These are phyloP conservation scores for Iphiclides podalirius DNA, from an alignment of 2,888 invertebrate genomes.

Conservation along the genomic window DNA sequence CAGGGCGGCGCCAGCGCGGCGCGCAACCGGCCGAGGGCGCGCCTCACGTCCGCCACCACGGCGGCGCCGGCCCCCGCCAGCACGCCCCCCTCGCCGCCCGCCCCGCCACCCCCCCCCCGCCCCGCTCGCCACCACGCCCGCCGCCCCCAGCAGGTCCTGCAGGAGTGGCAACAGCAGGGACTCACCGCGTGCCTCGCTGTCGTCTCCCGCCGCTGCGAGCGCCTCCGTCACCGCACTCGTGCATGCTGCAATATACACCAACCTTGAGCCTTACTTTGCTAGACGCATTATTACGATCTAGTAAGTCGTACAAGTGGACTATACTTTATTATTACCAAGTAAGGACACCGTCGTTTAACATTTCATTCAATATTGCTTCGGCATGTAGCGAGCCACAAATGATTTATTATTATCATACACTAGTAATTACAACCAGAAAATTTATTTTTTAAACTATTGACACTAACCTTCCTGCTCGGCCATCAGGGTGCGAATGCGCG, in stretches of 20 bases:
- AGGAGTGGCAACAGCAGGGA: constrained; percentile 85
- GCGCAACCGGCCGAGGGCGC: constrained; percentile 87
- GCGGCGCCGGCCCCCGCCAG: constrained; percentile 78
- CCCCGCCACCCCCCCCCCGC: too few species aligned
- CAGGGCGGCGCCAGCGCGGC: constrained; percentile 83
- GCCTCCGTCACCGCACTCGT: constrained; percentile 70
- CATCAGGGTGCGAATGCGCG: constrained; percentile 90
- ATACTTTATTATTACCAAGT: too few species aligned
- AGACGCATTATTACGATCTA: too few species aligned
- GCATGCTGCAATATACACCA: constrained; percentile 51
- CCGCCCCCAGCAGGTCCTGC: constrained; percentile 81
- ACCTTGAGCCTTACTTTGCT: neutral
- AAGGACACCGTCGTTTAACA: too few species aligned
- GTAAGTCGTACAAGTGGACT: too few species aligned
- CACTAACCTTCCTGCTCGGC: constrained; percentile 91
- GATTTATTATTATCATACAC: too few species aligned
- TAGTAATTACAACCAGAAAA: too few species aligned
- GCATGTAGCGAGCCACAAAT: too few species aligned
- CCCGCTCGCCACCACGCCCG: constrained; percentile 46
- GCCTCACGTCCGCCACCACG: constrained; percentile 87
- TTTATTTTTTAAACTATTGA: too few species aligned
- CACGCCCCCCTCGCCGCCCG: constrained; percentile 44
- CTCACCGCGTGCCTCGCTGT: constrained; percentile 85
- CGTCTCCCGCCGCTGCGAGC: constrained; percentile 61
- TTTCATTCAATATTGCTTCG: too few species aligned